Percentiles rank a stretch among this genome's conserved stretches.
Conservation (phyloP, 2,888 invertebrate species). For the Ferrisia virgata region DNA sequence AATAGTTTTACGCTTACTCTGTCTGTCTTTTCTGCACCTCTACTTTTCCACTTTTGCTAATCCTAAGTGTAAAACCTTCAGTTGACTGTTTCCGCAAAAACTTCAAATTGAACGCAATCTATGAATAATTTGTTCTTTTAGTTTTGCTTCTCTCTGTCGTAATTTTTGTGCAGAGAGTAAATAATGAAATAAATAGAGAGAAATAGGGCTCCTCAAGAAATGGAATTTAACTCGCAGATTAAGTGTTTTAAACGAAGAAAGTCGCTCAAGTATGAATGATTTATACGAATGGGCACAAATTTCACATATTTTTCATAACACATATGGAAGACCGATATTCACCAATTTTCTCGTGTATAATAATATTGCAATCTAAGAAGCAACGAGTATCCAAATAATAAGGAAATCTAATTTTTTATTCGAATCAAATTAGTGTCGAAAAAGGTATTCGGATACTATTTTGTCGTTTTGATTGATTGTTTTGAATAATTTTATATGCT, state of each 20-base stretch:
- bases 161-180: neutral
- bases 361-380: too few relatives aligned
- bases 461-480: too few relatives aligned
- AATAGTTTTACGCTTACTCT: neutral
- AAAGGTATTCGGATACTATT: too few relatives aligned
- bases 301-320: too few relatives aligned
- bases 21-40: neutral
- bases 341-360: too few relatives aligned
- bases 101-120: neutral
- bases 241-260: neutral
- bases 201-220: neutral
- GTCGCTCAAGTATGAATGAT: neutral
- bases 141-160: neutral
- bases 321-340: too few relatives aligned
- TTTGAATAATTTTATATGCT: too few relatives aligned
- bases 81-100: neutral
- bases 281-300: too few relatives aligned
- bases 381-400: too few relatives aligned
- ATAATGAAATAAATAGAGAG: neutral
- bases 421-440: too few relatives aligned
- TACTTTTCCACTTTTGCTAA: neutral
- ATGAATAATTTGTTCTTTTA: neutral
- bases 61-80: neutral
- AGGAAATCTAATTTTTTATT: too few relatives aligned
- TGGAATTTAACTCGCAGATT: slow-evolving; percentile 6